Percentiles rank a stretch among this genome's conserved stretches.
Evolutionary conservation across 2,797 vertebrate species (phyloP).

Genomic region (Cryptoblepharus egeriae): DNA sequence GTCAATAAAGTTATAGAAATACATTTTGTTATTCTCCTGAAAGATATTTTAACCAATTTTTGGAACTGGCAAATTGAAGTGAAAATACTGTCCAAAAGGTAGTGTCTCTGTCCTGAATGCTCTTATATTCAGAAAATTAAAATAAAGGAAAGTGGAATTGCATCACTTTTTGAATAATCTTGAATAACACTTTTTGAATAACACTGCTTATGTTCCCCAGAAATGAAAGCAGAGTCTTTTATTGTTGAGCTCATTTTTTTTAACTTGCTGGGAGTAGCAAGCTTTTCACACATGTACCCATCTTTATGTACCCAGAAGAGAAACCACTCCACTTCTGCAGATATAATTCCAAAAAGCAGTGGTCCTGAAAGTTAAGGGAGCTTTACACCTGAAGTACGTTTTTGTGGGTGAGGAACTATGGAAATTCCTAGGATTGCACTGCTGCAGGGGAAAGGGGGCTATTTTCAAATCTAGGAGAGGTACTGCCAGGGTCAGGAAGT

Average conservation of each 20-base stretch:
- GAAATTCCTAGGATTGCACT: no score
- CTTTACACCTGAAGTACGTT: no score
- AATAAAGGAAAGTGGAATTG: not conserved
- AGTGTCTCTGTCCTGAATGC: not conserved
- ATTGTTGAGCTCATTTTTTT: not conserved
- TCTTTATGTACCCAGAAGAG: no score
- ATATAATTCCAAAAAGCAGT: no score
- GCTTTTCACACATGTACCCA: not conserved
- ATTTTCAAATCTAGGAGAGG: no score
- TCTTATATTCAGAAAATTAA: not conserved
- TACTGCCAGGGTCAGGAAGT: no score
- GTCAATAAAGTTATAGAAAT: not conserved
- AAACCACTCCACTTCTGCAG: no score
- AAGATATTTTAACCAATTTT: not conserved
- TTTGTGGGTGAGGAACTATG: no score
- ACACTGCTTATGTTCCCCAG: no score
- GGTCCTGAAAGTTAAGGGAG: no score
- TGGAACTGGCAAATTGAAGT: not conserved
- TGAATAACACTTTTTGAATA: not conserved
- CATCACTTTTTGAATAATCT: not conserved
- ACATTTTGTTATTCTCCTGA: not conserved
- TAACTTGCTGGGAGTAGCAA: not conserved
- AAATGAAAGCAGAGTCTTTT: not conserved
- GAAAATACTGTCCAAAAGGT: not conserved
- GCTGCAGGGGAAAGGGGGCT: no score